These are phyloP conservation scores for Anoplophora glabripennis DNA, from an alignment of 1,140 invertebrate species.

Conservation along the genomic window DNA sequence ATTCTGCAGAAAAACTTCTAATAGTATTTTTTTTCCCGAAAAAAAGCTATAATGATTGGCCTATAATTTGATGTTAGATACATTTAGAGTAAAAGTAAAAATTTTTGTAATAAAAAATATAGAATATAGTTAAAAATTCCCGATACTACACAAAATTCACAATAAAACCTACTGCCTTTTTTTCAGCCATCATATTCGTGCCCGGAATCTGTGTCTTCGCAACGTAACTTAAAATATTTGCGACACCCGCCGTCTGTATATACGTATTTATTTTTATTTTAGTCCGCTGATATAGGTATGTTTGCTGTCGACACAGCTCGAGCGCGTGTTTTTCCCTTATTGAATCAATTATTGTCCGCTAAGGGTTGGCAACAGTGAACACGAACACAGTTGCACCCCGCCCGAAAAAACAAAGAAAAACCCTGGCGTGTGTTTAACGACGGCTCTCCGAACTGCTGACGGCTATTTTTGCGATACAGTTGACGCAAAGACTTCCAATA, in stretches of 20 bases:
- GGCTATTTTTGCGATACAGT: slow-evolving; percentile 12
- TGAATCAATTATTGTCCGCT: slow-evolving; percentile 46
- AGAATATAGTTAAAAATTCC: no score
- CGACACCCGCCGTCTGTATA: background rate
- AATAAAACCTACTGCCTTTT: no score
- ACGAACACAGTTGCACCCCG: slow-evolving; percentile 26
- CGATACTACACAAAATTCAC: no score
- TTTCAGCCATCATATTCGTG: no score
- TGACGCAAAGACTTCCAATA: slow-evolving; percentile 11
- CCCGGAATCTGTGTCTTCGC: no score
- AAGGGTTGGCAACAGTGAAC: slow-evolving; percentile 43
- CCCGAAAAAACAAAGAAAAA: slow-evolving; percentile 33
- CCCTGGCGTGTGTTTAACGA: slow-evolving; percentile 36
- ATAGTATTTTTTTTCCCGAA: no score
- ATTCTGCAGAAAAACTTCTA: no score
- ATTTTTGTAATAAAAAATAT: no score
- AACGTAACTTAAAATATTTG: slow-evolving; percentile 4
- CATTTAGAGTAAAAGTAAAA: no score
- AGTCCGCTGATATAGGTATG: slow-evolving; percentile 41
- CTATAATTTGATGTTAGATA: no score
- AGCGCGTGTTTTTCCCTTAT: slow-evolving; percentile 44
- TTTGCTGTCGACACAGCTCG: slow-evolving; percentile 38
- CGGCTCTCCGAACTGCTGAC: slow-evolving; percentile 14
- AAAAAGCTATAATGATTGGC: no score
- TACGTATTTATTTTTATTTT: slow-evolving; percentile 41